Evolutionary conservation across 2,888 invertebrate species (phyloP), one percentile per base, ranked within the genome.

Genomic region (Azorinus chamasolen): DNA sequence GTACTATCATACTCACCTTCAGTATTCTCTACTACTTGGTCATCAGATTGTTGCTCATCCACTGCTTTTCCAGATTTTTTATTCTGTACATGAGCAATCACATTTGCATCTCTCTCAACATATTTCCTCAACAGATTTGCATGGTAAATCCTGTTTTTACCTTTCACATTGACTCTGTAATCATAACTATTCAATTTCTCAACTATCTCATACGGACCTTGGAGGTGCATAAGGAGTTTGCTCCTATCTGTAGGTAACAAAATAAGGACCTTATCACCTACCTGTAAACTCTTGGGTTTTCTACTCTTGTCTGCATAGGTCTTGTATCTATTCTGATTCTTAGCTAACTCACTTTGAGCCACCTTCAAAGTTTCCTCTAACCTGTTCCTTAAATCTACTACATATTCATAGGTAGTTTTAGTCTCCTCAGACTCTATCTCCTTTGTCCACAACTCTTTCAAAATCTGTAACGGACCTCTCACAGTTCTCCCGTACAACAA

Each of bases 191-290:
- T 51, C 59, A 63, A 5, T 48, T 39, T 32, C 16, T 50, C 16
- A 51, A 51, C 39, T 45, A 57, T 18, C 66, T 55, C 10, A 18
- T 22, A 64, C 54, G 72, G 79, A 22, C 79, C 76, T 27, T 72
- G 69, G 78, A 74, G 80, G 20, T 74, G 73, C 55, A 80, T 61
- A 2, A 76, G 57, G 10, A 78, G 57, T 46, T 85, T 86, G 62
- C 83, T 85, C 5, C 48, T 16, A 20, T 84, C 72, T 0, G 84
- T 84, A 1, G 84, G 83, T 4, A 84, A 37, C 16, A 87, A 55
- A 0, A 87, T 58, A 12, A 86, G 48, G 0, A 79, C 83, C 20
- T 69, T 64, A 12, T 83, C 83, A 16, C 75, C 79, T 16, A 59
- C 50, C 18, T 66, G 45, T 12, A 83, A 59, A 4, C 39, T 16